Percentiles rank a stretch among this genome's conserved stretches.
These are phyloP conservation scores for Alouatta palliata DNA, from an alignment of 2,113 vertebrate species.

Conservation along the genomic window DNA sequence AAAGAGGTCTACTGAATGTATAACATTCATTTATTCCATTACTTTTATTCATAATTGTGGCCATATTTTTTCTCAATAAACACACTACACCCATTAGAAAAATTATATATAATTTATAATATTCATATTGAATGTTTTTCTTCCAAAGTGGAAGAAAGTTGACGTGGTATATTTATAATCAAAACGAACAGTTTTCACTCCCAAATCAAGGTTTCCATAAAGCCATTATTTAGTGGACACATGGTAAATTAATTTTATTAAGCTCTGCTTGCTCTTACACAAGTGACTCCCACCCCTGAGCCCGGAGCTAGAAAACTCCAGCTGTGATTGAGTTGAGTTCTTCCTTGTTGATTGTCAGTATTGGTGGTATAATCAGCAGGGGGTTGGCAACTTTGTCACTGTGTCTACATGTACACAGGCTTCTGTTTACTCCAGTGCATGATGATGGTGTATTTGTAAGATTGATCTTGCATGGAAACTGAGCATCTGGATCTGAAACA, in stretches of 20 bases:
- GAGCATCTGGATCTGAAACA: not conserved
- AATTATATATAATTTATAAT: conserved; percentile 14
- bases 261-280: too few species aligned
- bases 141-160: conserved; percentile 42
- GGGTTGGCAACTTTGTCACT: not conserved
- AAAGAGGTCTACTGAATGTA: conserved; percentile 16
- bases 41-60: conserved; percentile 57
- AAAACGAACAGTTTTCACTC: rapidly evolving
- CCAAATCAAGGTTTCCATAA: not conserved
- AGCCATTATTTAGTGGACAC: conserved; percentile 40
- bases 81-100: conserved; percentile 4
- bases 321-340: conserved; percentile 56
- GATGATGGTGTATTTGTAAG: not conserved
- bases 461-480: not conserved
- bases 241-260: not conserved
- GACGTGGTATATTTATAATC: not conserved
- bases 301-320: not conserved
- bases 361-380: not conserved
- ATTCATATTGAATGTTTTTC: conserved; percentile 39
- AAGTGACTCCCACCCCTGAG: not conserved
- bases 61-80: conserved; percentile 20
- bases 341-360: conserved; percentile 24
- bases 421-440: not conserved
- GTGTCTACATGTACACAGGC: rapidly evolving
- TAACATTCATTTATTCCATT: conserved; percentile 20